These are phyloP conservation scores for Bombus picipes DNA, from an alignment of 1,140 invertebrate genomes.

Conservation along the genomic window DNA sequence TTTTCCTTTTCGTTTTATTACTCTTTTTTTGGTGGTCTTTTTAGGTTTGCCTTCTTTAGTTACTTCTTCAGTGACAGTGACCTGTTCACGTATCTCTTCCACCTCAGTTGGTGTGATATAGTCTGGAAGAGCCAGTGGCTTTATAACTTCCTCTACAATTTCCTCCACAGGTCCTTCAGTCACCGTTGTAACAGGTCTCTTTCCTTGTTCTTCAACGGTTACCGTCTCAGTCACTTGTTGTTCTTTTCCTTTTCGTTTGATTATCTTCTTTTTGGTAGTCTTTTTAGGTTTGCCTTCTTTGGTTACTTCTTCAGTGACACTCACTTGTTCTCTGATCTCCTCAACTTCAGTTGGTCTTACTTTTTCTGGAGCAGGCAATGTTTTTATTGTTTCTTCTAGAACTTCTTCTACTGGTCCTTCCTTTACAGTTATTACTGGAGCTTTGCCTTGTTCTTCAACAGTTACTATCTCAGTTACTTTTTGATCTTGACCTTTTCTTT, in stretches of 20 bases:
- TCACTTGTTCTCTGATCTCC: constrained; percentile 68
- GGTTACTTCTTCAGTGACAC: constrained; percentile 73
- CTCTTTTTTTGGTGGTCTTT: constrained; percentile 60
- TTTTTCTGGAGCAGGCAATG: constrained; percentile 85
- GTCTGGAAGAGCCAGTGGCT: neutral
- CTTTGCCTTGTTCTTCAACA: constrained; percentile 72
- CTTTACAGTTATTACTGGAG: constrained; percentile 61
- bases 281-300: constrained; percentile 78
- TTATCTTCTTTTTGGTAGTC: constrained; percentile 49
- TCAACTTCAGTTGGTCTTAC: constrained; percentile 83
- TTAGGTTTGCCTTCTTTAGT: constrained; percentile 78
- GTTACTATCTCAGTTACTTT: constrained; percentile 70
- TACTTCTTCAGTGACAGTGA: constrained; percentile 72
- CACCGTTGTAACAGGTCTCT: constrained; percentile 66
- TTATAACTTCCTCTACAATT: constrained; percentile 47
- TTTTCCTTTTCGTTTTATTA: constrained; percentile 68
- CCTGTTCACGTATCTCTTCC: constrained; percentile 76
- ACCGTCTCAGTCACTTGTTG: constrained; percentile 52
- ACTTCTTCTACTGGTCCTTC: constrained; percentile 71
- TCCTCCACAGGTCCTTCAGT: constrained; percentile 71
- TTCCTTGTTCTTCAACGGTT: constrained; percentile 55
- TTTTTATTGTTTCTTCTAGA: constrained; percentile 82
- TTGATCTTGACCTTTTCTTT: constrained; percentile 69
- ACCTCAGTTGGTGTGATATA: constrained; percentile 17
- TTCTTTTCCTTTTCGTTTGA: constrained; percentile 47